Percentiles rank a stretch among this genome's conserved stretches.
These are phyloP conservation scores for Mechanitis messenoides DNA, from an alignment of 2,888 invertebrate species.

Conservation along the genomic window DNA sequence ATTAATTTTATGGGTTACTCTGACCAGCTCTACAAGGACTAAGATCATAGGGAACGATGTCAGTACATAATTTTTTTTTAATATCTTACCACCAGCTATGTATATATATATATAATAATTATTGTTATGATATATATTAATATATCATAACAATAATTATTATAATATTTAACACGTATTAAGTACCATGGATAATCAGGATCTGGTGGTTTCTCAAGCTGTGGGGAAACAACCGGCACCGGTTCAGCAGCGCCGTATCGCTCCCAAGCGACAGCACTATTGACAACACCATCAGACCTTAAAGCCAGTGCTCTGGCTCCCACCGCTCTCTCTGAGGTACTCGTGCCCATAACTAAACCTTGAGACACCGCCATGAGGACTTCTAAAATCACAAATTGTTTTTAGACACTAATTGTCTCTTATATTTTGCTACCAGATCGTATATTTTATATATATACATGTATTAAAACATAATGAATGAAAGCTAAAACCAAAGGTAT, in stretches of 20 bases:
- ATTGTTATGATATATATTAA: background rate
- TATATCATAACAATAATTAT: too few relatives aligned
- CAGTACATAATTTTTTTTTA: too few relatives aligned
- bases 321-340: slow-evolving; percentile 68
- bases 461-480: background rate
- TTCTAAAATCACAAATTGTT: too few relatives aligned
- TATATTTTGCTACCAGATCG: too few relatives aligned
- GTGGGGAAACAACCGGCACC: slow-evolving; percentile 63
- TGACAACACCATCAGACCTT: slow-evolving; percentile 54
- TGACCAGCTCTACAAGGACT: too few relatives aligned
- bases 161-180: background rate
- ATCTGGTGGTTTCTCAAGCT: slow-evolving; percentile 80
- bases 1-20: too few relatives aligned
- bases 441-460: too few relatives aligned
- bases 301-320: slow-evolving; percentile 70
- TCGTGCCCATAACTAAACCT: slow-evolving; percentile 78
- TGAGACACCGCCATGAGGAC: slow-evolving; percentile 84
- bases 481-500: too few relatives aligned
- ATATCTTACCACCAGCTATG: too few relatives aligned
- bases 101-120: too few relatives aligned
- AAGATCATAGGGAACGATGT: too few relatives aligned
- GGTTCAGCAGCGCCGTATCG: slow-evolving; percentile 63
- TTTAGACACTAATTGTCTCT: too few relatives aligned
- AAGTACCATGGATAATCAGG: slow-evolving; percentile 83
- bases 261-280: slow-evolving; percentile 64